Conservation (phyloP, 1,140 invertebrate genomes). For the Cotesia glomerata region DNA sequence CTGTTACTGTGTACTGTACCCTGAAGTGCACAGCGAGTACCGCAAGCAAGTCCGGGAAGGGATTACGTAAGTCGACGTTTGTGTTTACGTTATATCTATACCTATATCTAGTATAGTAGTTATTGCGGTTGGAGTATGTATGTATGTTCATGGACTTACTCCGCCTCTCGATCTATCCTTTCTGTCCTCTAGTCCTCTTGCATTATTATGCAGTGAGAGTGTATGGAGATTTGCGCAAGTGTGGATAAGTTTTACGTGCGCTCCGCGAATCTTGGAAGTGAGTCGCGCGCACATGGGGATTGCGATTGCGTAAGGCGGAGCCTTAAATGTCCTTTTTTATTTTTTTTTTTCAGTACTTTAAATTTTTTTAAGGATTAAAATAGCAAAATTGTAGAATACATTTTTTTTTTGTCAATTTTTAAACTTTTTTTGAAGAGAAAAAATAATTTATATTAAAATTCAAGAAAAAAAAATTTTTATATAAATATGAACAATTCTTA, state of each 20-base stretch:
- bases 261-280: neutral
- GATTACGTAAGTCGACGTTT: constrained; percentile 15
- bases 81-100: neutral
- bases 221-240: no score
- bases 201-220: neutral
- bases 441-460: no score
- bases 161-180: neutral
- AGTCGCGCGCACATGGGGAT: constrained; percentile 4
- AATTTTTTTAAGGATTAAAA: no score
- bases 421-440: no score
- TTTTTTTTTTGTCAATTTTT: no score
- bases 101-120: neutral
- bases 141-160: neutral
- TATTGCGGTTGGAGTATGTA: neutral
- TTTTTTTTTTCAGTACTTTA: neutral
- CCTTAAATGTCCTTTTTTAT: neutral
- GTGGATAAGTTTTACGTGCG: neutral
- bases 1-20: neutral
- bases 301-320: constrained; percentile 10
- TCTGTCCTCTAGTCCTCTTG: neutral
- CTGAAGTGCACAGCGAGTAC: no score
- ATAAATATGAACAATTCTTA: no score
- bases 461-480: no score
- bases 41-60: constrained; percentile 16
- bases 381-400: no score